These are phyloP conservation scores for Morinoia aosen DNA, from an alignment of 2,888 invertebrate genomes.

Conservation along the genomic window DNA sequence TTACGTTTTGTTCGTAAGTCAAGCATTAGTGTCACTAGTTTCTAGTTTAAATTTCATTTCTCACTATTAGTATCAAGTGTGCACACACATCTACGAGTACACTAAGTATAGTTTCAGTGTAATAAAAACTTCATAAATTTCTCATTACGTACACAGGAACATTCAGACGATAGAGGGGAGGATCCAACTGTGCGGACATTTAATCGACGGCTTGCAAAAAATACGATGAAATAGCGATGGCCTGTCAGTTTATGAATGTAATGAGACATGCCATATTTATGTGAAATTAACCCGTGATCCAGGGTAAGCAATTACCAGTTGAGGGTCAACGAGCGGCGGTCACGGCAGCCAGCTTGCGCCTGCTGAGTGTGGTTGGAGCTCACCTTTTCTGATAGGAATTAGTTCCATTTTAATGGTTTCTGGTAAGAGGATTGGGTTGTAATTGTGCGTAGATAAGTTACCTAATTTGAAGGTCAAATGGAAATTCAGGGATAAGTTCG, in stretches of 20 bases:
- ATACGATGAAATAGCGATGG: not conserved
- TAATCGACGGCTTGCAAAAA: not conserved
- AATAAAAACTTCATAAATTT: no score
- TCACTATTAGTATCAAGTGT: not conserved
- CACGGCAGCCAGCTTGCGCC: not conserved
- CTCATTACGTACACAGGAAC: no score
- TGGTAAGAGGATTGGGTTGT: not conserved
- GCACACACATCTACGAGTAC: no score
- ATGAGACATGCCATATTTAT: not conserved
- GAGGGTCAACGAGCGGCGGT: not conserved
- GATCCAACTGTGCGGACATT: no score
- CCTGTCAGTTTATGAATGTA: not conserved
- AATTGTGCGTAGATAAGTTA: not conserved
- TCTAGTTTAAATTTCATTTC: not conserved
- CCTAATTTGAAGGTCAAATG: not conserved
- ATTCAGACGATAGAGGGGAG: no score
- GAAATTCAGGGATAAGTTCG: not conserved
- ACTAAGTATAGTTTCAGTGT: no score
- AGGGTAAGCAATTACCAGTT: not conserved
- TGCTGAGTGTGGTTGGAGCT: not conserved
- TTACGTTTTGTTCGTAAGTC: not conserved
- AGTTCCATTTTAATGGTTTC: not conserved
- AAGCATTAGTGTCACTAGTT: not conserved
- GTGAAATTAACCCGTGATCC: conserved; percentile 10
- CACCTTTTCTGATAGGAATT: not conserved